These are phyloP conservation scores for Bujurquina vittata DNA, from an alignment of 2,113 vertebrate species.

Conservation along the genomic window DNA sequence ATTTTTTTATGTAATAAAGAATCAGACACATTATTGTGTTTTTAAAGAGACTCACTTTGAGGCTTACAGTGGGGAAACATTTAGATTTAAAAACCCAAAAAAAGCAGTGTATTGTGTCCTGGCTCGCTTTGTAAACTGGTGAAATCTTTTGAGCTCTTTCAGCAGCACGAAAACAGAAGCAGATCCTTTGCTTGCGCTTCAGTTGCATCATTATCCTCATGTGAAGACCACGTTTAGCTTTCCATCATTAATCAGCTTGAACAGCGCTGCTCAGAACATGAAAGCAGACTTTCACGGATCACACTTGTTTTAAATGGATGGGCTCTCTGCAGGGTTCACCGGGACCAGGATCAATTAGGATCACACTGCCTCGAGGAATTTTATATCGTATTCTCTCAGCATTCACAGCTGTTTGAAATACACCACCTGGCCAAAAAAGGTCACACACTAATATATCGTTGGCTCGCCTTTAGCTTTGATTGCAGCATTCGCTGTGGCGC, in stretches of 20 bases:
- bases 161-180: neutral
- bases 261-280: neutral
- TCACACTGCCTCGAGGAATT: neutral
- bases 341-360: neutral
- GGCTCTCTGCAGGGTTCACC: neutral
- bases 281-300: neutral
- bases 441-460: too few relatives aligned
- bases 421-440: too few relatives aligned
- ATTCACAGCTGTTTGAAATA: too few relatives aligned
- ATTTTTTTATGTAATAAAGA: neutral
- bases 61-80: neutral
- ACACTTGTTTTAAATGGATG: neutral
- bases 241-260: conserved; percentile 10
- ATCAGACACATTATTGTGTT: neutral
- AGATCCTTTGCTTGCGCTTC: neutral
- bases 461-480: too few relatives aligned
- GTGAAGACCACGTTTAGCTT: neutral
- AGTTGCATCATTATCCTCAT: neutral
- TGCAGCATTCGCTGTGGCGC: too few relatives aligned
- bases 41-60: neutral
- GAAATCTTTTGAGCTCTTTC: neutral
- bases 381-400: too few relatives aligned
- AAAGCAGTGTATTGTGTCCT: too few relatives aligned
- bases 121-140: neutral
- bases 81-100: neutral